phyloP scores from a whole-genome alignment of 2,113 vertebrate genomes.

The Mormoops blainvillei region DNA sequence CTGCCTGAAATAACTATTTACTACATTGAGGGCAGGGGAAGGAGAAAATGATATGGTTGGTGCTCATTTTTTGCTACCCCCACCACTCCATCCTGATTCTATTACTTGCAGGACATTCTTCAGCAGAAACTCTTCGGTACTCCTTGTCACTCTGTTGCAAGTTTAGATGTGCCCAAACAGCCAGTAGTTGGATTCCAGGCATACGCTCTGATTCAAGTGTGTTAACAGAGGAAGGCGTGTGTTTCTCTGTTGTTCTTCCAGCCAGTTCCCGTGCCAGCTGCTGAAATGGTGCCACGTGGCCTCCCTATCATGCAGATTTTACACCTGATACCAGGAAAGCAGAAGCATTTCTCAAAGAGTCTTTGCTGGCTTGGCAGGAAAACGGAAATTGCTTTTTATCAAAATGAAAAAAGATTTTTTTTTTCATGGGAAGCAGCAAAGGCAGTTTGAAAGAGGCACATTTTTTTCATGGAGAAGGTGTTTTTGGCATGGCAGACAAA shows the following conservation, averaged over 20 bases:
- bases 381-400: conserved; percentile 20
- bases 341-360: neutral
- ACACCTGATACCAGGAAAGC: neutral
- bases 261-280: neutral
- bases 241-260: neutral
- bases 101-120: neutral
- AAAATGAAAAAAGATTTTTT: neutral
- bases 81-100: neutral
- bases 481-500: neutral
- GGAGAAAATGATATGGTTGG: neutral
- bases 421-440: neutral
- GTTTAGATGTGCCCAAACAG: neutral
- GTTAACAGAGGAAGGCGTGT: neutral
- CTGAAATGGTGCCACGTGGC: neutral
- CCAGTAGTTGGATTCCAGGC: neutral
- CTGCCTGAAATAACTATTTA: neutral
- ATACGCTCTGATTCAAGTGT: accelerated
- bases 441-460: neutral
- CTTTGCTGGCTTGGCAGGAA: conserved; percentile 13
- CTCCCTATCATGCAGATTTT: neutral
- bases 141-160: neutral
- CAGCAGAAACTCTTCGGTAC: no score
- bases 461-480: neutral
- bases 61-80: neutral
- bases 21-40: no score